A percentile compares a stretch with the other conserved stretches of the same genome.
Conservation (phyloP, 2,113 vertebrate genomes). For the Ahaetulla prasina region DNA sequence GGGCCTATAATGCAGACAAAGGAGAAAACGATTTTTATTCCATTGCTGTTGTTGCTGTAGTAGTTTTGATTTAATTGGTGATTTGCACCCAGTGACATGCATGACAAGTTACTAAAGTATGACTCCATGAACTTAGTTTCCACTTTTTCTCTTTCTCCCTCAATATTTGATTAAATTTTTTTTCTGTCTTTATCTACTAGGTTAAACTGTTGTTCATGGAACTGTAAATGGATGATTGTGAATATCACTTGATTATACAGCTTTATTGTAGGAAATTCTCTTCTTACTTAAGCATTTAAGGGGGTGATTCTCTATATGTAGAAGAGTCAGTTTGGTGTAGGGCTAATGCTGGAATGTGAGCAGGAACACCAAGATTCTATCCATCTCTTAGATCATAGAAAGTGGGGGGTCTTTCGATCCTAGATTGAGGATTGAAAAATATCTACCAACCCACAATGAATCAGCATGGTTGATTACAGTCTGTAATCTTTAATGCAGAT, state of each 20-base stretch:
- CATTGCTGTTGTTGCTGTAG: neutral
- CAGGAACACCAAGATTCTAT: neutral
- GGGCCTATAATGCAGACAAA: neutral
- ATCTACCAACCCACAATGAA: neutral
- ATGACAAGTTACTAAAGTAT: neutral
- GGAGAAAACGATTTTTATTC: conserved; percentile 15
- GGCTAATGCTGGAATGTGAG: neutral
- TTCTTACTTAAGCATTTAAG: neutral
- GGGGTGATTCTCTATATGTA: neutral
- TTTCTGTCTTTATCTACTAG: neutral
- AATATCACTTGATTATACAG: conserved; percentile 12
- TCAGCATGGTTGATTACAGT: neutral
- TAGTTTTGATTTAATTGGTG: neutral
- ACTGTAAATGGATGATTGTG: conserved; percentile 6
- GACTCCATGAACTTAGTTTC: neutral
- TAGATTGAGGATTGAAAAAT: neutral
- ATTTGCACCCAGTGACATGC: neutral
- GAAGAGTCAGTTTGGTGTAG: neutral
- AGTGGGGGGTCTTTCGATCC: neutral
- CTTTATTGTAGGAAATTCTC: neutral
- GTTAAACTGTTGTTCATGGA: neutral
- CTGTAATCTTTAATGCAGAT: neutral
- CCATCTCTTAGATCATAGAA: neutral
- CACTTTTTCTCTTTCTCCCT: neutral
- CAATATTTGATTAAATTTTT: neutral